These are phyloP conservation scores for Aphaenogaster ashmeadi DNA, from an alignment of 1,140 invertebrate genomes.

Conservation along the genomic window DNA sequence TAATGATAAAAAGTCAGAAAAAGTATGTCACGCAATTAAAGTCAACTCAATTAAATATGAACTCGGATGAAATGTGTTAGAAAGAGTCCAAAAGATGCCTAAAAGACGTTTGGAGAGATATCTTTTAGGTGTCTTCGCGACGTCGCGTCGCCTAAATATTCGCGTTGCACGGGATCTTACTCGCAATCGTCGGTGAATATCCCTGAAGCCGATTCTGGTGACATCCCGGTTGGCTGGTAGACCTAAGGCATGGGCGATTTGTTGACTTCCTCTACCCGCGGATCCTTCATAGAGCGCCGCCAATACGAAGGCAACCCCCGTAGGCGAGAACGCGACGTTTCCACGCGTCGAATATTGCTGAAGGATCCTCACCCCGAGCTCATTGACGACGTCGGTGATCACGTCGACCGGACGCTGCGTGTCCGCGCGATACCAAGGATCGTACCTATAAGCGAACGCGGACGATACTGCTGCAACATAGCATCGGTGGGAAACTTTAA, in stretches of 20 bases:
- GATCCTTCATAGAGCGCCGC: constrained; percentile 93
- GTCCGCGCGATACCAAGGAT: constrained; percentile 76
- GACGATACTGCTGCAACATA: constrained; percentile 67
- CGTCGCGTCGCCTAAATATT: not conserved
- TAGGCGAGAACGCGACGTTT: constrained; percentile 95
- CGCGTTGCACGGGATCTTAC: constrained; percentile 85
- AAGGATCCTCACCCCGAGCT: constrained; percentile 91
- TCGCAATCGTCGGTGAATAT: constrained; percentile 92
- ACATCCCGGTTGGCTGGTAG: constrained; percentile 91
- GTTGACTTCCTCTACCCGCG: constrained; percentile 89
- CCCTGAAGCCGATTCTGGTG: constrained; percentile 92
- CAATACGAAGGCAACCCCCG: constrained; percentile 92
- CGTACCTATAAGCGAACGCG: constrained; percentile 69
- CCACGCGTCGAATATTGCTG: constrained; percentile 88
- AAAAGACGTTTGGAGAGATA: not conserved
- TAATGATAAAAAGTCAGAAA: not conserved
- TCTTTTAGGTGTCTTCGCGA: not conserved
- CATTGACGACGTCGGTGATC: constrained; percentile 93
- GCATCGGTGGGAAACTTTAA: constrained; percentile 3
- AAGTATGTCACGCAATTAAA: not conserved
- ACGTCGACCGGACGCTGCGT: constrained; percentile 88
- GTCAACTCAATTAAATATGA: not conserved
- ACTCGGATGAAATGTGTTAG: not conserved
- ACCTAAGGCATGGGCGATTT: constrained; percentile 90
- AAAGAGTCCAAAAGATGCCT: not conserved